Conservation (phyloP, 2,797 vertebrate genomes). For the Hoplostethus mediterraneus region DNA sequence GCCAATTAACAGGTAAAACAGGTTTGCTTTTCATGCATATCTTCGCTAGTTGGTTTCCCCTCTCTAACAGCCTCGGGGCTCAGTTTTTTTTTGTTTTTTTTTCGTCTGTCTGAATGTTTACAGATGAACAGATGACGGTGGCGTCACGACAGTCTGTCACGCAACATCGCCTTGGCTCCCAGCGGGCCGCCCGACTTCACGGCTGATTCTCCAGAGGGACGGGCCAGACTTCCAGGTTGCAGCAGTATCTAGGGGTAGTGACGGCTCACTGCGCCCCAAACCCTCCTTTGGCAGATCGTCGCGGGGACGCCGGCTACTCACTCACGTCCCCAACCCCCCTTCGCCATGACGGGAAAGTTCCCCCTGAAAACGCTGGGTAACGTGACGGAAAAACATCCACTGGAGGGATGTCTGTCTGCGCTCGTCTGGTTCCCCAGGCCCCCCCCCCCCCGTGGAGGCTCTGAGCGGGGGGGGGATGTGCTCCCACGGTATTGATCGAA, state of each 20-base stretch:
- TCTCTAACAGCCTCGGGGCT: not conserved
- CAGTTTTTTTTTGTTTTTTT: not conserved
- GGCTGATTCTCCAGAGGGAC: constrained; percentile 27
- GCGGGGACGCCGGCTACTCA: constrained; percentile 7
- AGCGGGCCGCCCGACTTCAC: constrained; percentile 14
- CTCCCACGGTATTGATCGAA: constrained; percentile 65
- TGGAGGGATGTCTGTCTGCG: constrained; percentile 15
- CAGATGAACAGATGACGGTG: constrained; percentile 40
- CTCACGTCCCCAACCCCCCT: not conserved
- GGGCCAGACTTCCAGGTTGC: constrained; percentile 64
- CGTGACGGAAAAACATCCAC: constrained; percentile 15
- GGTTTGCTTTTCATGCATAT: not conserved
- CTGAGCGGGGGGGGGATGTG: constrained; percentile 53
- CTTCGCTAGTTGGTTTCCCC: not conserved
- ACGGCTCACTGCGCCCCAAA: constrained; percentile 50
- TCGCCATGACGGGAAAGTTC: not conserved
- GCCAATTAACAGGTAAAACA: constrained; percentile 53
- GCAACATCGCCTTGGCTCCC: constrained; percentile 19
- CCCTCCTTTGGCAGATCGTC: constrained; percentile 8
- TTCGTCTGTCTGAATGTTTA: constrained; percentile 37
- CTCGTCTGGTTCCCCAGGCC: constrained; percentile 32
- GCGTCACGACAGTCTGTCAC: constrained; percentile 17
- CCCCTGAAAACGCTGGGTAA: constrained; percentile 13
- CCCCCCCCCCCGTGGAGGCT: constrained; percentile 34
- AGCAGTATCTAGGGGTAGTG: constrained; percentile 74